Conservation (phyloP, 2,888 invertebrate genomes). For the Bhutanitis thaidina region DNA sequence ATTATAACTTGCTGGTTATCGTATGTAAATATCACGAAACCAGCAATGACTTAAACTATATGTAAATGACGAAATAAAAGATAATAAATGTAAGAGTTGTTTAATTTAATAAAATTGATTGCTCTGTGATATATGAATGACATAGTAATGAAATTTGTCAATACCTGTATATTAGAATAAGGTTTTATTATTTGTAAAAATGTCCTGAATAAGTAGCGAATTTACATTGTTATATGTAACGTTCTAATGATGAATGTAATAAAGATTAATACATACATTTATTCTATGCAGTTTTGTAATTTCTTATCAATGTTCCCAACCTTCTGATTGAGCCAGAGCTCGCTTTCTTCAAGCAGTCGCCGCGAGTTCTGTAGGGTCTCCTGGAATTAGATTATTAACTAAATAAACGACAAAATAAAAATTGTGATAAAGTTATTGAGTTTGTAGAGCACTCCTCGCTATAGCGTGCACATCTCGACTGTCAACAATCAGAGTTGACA, state of each 20-base stretch:
- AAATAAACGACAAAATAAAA: not conserved
- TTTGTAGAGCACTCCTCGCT: no score
- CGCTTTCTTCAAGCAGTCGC: conserved; percentile 48
- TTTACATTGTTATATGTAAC: conserved; percentile 24
- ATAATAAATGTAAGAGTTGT: conserved; percentile 1
- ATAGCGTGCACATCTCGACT: no score
- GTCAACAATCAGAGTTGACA: no score
- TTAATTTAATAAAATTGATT: conserved; percentile 28
- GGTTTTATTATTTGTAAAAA: conserved; percentile 19
- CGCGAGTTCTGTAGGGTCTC: conserved; percentile 39
- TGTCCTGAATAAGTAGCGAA: conserved; percentile 4
- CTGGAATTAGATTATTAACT: conserved; percentile 39
- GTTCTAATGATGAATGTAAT: conserved; percentile 35
- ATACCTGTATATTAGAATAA: conserved; percentile 24
- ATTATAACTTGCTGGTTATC: no score
- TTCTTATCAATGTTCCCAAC: conserved; percentile 57
- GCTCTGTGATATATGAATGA: conserved; percentile 41
- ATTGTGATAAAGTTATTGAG: no score
- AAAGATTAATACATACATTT: conserved; percentile 41
- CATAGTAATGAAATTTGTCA: conserved; percentile 34
- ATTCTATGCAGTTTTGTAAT: conserved; percentile 57
- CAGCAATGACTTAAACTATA: not conserved
- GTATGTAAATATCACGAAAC: no score
- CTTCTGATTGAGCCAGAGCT: conserved; percentile 51
- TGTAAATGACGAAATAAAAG: not conserved